Percentiles rank a stretch among this genome's conserved stretches.
phyloP scores from a whole-genome alignment of 2,113 vertebrate genomes.

The Corythornis madagascariensis region DNA sequence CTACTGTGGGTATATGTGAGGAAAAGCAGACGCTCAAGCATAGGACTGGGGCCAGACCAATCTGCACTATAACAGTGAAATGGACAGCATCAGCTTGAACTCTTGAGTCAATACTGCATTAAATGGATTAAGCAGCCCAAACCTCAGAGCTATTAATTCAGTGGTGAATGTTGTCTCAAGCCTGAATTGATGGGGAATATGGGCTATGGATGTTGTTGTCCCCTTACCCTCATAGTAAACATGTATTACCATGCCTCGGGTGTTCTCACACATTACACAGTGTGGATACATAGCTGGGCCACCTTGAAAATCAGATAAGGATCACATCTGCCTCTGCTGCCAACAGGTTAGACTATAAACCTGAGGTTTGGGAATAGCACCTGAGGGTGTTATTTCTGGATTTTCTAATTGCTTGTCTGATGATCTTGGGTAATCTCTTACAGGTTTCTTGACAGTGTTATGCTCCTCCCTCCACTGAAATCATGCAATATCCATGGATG shows the following conservation, averaged over 20 bases:
- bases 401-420: background rate
- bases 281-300: background rate
- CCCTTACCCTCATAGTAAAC: background rate
- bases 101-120: background rate
- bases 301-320: background rate
- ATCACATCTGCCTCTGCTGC: background rate
- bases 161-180: background rate
- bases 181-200: background rate
- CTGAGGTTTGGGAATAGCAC: background rate
- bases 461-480: background rate
- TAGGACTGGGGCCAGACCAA: background rate
- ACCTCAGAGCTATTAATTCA: background rate
- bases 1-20: background rate
- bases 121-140: background rate
- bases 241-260: fast-evolving
- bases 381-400: background rate
- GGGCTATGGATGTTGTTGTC: background rate
- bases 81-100: background rate
- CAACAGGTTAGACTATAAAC: background rate
- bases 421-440: background rate
- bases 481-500: background rate
- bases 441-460: background rate
- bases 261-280: fast-evolving
- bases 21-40: background rate
- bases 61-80: background rate